These are phyloP conservation scores for Protophormia terraenovae DNA, from an alignment of 2,888 invertebrate species.

Conservation along the genomic window DNA sequence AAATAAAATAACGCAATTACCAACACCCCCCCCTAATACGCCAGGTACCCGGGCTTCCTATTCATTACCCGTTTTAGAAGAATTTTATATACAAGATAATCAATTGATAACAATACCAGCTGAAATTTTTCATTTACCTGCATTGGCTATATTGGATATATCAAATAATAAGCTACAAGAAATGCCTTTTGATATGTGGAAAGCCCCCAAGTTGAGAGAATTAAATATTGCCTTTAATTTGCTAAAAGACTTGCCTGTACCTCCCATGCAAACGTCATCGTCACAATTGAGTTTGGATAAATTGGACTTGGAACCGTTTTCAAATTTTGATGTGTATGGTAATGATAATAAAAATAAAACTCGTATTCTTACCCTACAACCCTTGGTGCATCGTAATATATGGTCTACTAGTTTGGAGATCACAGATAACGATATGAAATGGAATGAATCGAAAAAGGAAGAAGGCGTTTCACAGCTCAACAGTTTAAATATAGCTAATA, in stretches of 20 bases:
- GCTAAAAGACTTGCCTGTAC: slow-evolving; percentile 87
- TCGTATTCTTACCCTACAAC: slow-evolving; percentile 78
- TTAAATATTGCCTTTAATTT: slow-evolving; percentile 94
- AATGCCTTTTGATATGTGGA: slow-evolving; percentile 93
- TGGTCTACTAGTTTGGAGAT: slow-evolving; percentile 88
- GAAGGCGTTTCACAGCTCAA: slow-evolving; percentile 85
- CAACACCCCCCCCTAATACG: slow-evolving; percentile 77
- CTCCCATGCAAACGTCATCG: slow-evolving; percentile 79
- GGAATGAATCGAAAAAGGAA: slow-evolving; percentile 82
- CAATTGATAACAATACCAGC: slow-evolving; percentile 91
- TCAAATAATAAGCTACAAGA: slow-evolving; percentile 95
- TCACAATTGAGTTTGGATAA: slow-evolving; percentile 78
- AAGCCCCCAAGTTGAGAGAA: slow-evolving; percentile 91
- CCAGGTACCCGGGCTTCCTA: slow-evolving; percentile 79
- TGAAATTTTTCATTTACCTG: slow-evolving; percentile 90
- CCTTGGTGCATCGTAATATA: slow-evolving; percentile 88
- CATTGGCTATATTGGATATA: slow-evolving; percentile 91
- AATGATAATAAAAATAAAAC: slow-evolving; percentile 72
- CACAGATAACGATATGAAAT: slow-evolving; percentile 85
- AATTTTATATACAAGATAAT: slow-evolving; percentile 95
- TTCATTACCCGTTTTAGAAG: slow-evolving; percentile 91
- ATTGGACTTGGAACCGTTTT: slow-evolving; percentile 75
- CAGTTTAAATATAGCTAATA: slow-evolving; percentile 93
- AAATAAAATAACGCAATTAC: slow-evolving; percentile 91
- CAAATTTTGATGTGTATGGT: slow-evolving; percentile 72